Evolutionary conservation across 2,888 invertebrate species (phyloP).

Genomic region (Brachyopa scutellaris): DNA sequence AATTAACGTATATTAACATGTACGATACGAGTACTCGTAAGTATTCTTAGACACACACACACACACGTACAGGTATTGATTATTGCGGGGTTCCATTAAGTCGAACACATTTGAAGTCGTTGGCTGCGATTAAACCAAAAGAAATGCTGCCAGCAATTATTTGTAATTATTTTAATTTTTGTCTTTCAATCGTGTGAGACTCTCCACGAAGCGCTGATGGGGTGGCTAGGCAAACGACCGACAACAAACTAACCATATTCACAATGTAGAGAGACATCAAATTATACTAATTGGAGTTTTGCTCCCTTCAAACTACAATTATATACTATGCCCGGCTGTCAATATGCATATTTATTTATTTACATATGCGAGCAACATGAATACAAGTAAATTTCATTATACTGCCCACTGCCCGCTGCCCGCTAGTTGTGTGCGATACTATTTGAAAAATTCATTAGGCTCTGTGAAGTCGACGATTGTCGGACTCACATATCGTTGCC

Average conservation of each 20-base stretch:
- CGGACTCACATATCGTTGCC: too few relatives aligned
- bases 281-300: conserved; percentile 32
- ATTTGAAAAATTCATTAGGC: not conserved
- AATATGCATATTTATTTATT: too few relatives aligned
- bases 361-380: too few relatives aligned
- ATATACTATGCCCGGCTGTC: too few relatives aligned
- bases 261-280: not conserved
- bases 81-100: conserved; percentile 18
- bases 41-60: too few relatives aligned
- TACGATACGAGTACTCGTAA: too few relatives aligned
- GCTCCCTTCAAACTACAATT: not conserved
- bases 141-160: conserved; percentile 55
- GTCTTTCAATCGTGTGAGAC: conserved; percentile 1
- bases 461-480: not conserved
- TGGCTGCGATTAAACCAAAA: conserved; percentile 16
- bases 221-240: not conserved
- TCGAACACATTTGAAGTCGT: conserved; percentile 2
- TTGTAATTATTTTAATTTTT: conserved; percentile 47
- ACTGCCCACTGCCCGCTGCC: too few relatives aligned
- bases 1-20: conserved; percentile 18
- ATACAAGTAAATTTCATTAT: too few relatives aligned
- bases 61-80: not conserved
- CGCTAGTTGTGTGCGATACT: not conserved
- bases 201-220: not conserved
- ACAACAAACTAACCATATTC: not conserved